Evolutionary conservation across 2,888 invertebrate genomes (phyloP), one percentile per base, ranked within the genome.

Genomic region (Linnaemya tessellans): DNA sequence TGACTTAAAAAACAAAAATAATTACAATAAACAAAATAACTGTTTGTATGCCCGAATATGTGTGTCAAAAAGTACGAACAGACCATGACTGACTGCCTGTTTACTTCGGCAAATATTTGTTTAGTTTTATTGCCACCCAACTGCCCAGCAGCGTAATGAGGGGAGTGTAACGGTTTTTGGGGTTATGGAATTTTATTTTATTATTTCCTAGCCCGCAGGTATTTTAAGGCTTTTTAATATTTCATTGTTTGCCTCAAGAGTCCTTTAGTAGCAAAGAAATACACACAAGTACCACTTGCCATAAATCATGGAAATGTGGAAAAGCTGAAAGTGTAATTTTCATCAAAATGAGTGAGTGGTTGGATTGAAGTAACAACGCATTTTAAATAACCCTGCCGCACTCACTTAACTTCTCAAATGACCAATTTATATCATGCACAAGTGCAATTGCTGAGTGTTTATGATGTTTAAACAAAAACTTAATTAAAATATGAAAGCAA

Each of bases 161-260:
- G 1, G 35, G 8, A 20, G 18, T 18, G 38, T 5, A 38, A 60
- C 18, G 13, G 38, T 11, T 18, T 30, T 38, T 60, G n/a, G 60
- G 9, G 1, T 60, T 60, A 18, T 35, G 13, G 38, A 35, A 8
- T 38, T n/a, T 11, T 64, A 54, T 74, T 64, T 64, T 25, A n/a
- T 38, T 18, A 5, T 11, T 35, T 38, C 18, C 11, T 1, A 38
- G 11, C 18, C 18, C 4, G 11, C 18, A 60, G 38, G n/a, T 35
- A 38, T 25, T 41, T 64, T 25, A 25, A 64, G 9, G 18, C 18
- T 1, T 60, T 18, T 60, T 38, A 9, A 58, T 38, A 18, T 38
- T 38, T 60, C 4, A 60, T 60, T 60, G 18, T 60, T 60, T 60
- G 9, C 15, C 38, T 38, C 9, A 35, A 58, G 30, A 58, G 35